A percentile compares a stretch with the other conserved stretches of the same genome.
Conservation (phyloP, 1,140 invertebrate species). For the Prorops nasuta region DNA sequence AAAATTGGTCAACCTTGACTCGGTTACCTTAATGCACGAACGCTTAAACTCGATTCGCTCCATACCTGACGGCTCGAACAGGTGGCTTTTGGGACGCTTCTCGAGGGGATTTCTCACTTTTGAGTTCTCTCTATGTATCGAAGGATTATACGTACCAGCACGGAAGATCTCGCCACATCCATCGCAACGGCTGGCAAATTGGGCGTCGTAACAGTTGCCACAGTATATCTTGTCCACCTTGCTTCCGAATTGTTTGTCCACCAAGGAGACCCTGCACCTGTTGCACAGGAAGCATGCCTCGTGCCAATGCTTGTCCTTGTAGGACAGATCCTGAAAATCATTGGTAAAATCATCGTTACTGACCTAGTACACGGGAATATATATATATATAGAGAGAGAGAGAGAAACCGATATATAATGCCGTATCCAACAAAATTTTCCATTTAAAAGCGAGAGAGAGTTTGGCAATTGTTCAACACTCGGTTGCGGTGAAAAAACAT, state of each 20-base stretch:
- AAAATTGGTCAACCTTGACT: slow-evolving; percentile 41
- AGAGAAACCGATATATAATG: slow-evolving; percentile 1
- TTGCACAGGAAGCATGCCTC: slow-evolving; percentile 98
- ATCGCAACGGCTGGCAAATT: slow-evolving; percentile 98
- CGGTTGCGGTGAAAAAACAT: too few relatives aligned
- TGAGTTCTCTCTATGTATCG: background rate
- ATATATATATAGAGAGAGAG: background rate
- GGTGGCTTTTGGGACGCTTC: too few relatives aligned
- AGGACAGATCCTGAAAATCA: slow-evolving; percentile 90
- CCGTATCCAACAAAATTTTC: background rate
- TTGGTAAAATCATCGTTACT: too few relatives aligned
- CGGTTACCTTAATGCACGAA: slow-evolving; percentile 46
- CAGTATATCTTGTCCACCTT: slow-evolving; percentile 98
- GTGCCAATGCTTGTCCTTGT: slow-evolving; percentile 99
- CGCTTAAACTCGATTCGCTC: too few relatives aligned
- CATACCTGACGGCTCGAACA: too few relatives aligned
- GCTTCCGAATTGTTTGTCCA: slow-evolving; percentile 99
- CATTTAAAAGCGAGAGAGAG: too few relatives aligned
- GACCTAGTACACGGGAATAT: too few relatives aligned
- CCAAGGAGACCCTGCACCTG: slow-evolving; percentile 95
- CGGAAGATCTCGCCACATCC: slow-evolving; percentile 97
- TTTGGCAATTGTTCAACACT: too few relatives aligned
- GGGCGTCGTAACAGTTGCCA: slow-evolving; percentile 97
- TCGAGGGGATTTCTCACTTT: slow-evolving; percentile 7
- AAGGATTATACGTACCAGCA: slow-evolving; percentile 86